Evolutionary conservation across 2,797 vertebrate genomes (phyloP).

Genomic region (Myotis vivesi): DNA sequence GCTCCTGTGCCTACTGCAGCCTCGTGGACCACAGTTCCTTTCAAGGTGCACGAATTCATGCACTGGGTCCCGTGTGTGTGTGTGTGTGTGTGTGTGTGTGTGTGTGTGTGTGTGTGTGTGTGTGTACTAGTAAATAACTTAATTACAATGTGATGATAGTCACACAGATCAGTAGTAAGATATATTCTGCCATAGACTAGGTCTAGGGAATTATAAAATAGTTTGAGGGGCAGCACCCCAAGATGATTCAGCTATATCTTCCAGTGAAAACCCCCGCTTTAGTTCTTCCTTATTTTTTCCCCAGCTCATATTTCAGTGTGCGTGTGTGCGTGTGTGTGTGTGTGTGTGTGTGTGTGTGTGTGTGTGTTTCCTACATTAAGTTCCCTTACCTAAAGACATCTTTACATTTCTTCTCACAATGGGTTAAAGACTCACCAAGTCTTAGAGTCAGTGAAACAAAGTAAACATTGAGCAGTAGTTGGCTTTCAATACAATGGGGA

Average conservation of each 20-base stretch:
- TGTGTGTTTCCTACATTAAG: not conserved
- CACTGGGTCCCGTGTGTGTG: no score
- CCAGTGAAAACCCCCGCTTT: not conserved
- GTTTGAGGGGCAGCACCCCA: not conserved
- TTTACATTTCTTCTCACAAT: not conserved
- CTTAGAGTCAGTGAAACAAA: not conserved
- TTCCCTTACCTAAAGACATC: not conserved
- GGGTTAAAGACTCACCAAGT: not conserved
- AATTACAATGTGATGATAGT: not conserved
- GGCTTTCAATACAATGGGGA: not conserved
- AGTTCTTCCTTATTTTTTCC: not conserved
- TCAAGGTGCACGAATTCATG: no score
- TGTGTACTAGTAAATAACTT: not conserved
- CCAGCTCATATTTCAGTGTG: not conserved
- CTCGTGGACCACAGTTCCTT: no score
- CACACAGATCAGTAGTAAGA: not conserved
- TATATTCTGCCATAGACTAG: not conserved
- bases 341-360: not conserved
- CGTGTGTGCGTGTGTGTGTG: no score
- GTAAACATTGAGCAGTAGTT: not conserved
- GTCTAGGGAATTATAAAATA: not conserved
- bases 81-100: no score
- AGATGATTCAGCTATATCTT: not conserved
- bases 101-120: no score
- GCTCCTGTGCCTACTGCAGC: no score